These are phyloP conservation scores for Matsumyia berberina DNA, from an alignment of 2,888 invertebrate species.

Conservation along the genomic window DNA sequence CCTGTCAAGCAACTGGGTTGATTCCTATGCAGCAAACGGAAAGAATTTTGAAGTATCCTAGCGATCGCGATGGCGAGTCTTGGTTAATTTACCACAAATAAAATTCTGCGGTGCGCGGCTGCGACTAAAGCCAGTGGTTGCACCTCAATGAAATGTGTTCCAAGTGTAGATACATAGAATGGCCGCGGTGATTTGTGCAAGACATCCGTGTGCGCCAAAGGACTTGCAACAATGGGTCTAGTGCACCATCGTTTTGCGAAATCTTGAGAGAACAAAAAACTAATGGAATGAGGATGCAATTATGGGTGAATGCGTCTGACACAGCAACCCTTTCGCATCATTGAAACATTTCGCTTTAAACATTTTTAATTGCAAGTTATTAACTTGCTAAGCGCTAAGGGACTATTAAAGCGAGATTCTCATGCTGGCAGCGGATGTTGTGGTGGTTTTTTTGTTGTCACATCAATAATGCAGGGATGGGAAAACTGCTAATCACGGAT, in stretches of 20 bases:
- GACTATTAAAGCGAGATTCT: slow-evolving; percentile 7
- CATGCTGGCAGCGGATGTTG: not conserved
- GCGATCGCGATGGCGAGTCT: slow-evolving; percentile 20
- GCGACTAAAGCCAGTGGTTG: not conserved
- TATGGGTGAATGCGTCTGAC: slow-evolving; percentile 68
- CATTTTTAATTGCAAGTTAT: slow-evolving; percentile 50
- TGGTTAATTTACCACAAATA: slow-evolving; percentile 59
- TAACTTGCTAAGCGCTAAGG: slow-evolving; percentile 21
- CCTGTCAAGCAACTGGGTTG: slow-evolving; percentile 56
- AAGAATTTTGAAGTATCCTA: not conserved
- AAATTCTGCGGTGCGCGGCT: not conserved
- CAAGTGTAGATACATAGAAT: slow-evolving; percentile 56
- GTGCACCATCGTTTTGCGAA: slow-evolving; percentile 11
- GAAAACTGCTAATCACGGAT: no score
- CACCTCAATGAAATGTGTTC: slow-evolving; percentile 60
- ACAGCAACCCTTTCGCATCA: slow-evolving; percentile 50
- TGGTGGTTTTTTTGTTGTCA: not conserved
- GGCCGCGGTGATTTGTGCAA: slow-evolving; percentile 53
- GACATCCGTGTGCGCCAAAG: slow-evolving; percentile 40
- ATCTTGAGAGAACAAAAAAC: slow-evolving; percentile 10
- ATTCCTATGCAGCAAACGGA: slow-evolving; percentile 35
- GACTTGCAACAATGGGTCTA: slow-evolving; percentile 59
- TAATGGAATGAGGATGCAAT: slow-evolving; percentile 62
- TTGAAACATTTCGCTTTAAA: slow-evolving; percentile 42
- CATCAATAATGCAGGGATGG: not conserved